Conservation (phyloP, 2,797 vertebrate genomes). For the Monodelphis domestica region DNA sequence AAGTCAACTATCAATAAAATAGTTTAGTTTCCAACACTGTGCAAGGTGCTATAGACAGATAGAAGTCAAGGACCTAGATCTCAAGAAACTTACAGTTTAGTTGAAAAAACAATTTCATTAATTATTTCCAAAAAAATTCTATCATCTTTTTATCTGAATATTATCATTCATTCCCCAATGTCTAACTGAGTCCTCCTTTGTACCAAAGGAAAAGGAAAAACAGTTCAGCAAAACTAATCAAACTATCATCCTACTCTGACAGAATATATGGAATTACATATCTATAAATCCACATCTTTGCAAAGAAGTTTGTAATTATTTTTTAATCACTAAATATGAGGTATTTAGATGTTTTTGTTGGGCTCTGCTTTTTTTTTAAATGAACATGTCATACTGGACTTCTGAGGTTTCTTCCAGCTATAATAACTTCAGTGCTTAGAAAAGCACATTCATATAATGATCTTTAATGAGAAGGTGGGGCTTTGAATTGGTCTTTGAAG, state of each 20-base stretch:
- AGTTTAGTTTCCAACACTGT: not conserved
- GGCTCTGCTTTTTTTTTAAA: not conserved
- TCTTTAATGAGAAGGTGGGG: not conserved
- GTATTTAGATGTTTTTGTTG: not conserved
- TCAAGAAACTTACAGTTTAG: not conserved
- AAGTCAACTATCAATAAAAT: not conserved
- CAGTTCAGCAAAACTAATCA: not conserved
- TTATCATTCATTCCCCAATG: not conserved
- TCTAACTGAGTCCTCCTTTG: not conserved
- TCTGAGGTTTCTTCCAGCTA: not conserved
- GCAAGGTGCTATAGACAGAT: not conserved
- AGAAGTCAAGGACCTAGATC: accelerated
- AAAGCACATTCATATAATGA: not conserved
- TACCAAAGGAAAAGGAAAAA: not conserved
- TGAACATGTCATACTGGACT: not conserved
- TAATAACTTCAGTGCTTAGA: not conserved
- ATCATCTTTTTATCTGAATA: not conserved
- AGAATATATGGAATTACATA: not conserved
- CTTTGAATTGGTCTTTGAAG: not conserved
- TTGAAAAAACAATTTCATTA: not conserved
- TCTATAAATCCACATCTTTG: too few relatives aligned
- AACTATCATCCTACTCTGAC: not conserved
- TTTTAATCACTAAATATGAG: not conserved
- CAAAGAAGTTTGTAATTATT: too few relatives aligned
- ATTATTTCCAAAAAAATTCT: not conserved